Conservation (phyloP, 2,888 invertebrate species). For the Lepidochitona cinerea region DNA sequence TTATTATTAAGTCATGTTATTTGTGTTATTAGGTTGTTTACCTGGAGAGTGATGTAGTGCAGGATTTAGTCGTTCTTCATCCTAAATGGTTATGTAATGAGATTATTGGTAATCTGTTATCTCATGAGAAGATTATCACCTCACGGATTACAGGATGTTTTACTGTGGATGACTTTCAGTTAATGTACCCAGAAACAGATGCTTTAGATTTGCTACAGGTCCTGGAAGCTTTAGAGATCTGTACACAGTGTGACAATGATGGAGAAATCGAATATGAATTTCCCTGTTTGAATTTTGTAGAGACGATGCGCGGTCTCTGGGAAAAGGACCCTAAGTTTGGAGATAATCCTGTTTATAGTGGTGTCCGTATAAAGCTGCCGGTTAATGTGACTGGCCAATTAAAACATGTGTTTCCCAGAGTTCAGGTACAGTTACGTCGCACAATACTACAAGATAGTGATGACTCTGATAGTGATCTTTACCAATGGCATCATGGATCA, state of each 20-base stretch:
- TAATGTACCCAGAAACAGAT: constrained; percentile 80
- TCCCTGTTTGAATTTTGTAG: constrained; percentile 79
- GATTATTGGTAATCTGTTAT: constrained; percentile 79
- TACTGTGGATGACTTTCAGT: constrained; percentile 81
- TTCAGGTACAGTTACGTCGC: constrained; percentile 77
- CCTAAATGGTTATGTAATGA: constrained; percentile 80
- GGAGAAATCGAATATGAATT: constrained; percentile 84
- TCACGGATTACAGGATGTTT: constrained; percentile 77
- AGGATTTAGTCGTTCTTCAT: constrained; percentile 78
- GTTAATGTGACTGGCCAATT: constrained; percentile 75
- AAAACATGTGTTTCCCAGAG: constrained; percentile 79
- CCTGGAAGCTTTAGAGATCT: constrained; percentile 80
- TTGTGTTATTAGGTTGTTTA: constrained; percentile 74
- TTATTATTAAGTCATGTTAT: neutral
- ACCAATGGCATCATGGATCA: constrained; percentile 82
- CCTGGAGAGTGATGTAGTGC: constrained; percentile 73
- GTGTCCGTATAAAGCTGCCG: constrained; percentile 74
- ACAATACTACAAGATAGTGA: constrained; percentile 63
- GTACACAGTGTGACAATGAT: constrained; percentile 80
- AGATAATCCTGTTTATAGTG: constrained; percentile 75
- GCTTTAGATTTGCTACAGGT: constrained; percentile 78
- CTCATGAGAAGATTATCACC: constrained; percentile 69
- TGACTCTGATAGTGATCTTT: constrained; percentile 77
- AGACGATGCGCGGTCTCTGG: constrained; percentile 80
- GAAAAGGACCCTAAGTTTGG: constrained; percentile 71